Evolutionary conservation across 2,888 invertebrate genomes (phyloP).

Genomic region (Poecilus cupreus): DNA sequence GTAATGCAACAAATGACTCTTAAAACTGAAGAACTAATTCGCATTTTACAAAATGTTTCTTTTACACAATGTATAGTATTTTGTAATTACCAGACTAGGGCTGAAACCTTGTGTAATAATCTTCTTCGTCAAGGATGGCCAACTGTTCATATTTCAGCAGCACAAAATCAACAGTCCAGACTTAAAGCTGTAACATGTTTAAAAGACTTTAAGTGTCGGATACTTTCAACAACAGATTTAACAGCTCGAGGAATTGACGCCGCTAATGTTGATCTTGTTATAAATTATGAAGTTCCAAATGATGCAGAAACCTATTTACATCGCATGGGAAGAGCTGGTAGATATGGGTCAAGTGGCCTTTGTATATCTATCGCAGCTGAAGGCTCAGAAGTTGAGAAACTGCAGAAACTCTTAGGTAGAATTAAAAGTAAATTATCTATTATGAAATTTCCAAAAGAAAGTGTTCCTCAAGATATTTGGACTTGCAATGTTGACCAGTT

Average conservation of each 20-base stretch:
- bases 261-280: conserved; percentile 92
- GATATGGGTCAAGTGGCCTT: conserved; percentile 91
- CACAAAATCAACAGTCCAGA: conserved; percentile 86
- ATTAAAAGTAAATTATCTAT: conserved; percentile 75
- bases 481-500: conserved; percentile 65
- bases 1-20: conserved; percentile 79
- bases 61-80: conserved; percentile 96
- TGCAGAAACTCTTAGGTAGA: conserved; percentile 76
- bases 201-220: conserved; percentile 86
- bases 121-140: conserved; percentile 86
- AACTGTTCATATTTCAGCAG: conserved; percentile 84
- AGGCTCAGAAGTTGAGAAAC: conserved; percentile 78
- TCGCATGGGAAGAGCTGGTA: conserved; percentile 95
- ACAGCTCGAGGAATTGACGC: conserved; percentile 96
- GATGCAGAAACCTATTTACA: conserved; percentile 92
- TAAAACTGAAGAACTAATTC: conserved; percentile 80
- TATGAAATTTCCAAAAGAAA: conserved; percentile 71
- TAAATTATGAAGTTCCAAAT: conserved; percentile 91
- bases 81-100: conserved; percentile 90
- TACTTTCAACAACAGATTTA: conserved; percentile 92
- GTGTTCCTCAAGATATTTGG: conserved; percentile 68
- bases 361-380: conserved; percentile 84
- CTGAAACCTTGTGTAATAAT: conserved; percentile 84
- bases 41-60: conserved; percentile 81
- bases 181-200: conserved; percentile 85